Base-by-base conservation (phyloP, 2,888 invertebrate genomes). In the Phalangium opilio region DNA sequence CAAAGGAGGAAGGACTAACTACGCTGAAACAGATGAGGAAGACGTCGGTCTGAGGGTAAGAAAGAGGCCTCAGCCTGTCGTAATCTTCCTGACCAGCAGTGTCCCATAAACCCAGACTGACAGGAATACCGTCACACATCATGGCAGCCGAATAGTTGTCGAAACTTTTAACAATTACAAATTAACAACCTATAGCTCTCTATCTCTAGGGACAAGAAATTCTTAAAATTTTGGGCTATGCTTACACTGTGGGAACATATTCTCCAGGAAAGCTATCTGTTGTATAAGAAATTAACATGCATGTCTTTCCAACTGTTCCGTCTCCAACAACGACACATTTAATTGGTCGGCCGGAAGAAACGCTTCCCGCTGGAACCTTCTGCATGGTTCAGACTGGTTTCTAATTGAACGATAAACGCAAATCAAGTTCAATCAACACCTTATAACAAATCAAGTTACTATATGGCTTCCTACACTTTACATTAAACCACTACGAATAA, bases 11-110 rank as follows among this genome's bases (percentile, higher is more conserved):
- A 55, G 96, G 96, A 68, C 93, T 91, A 60, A 96, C 93, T 58
- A 98, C 91, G 71, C 93, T 93, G 75, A 93, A 98, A 75, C 96
- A 98, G 71, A 98, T 90, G 62, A 98, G 80, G 73, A 98, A 98
- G 56, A 98, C 96, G 72, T 98, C 96, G 57, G 96, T 98, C 77
- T 76, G 95, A 63, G 96, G 95, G 70, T 96, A 96, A 59, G 91
- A 91, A 55, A 96, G 74, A 38, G 96, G 95, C 60, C 95, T 76
- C 56, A 96, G 74, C 67, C 95, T 77, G 67, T 96, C 95, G 65
- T 96, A 96, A 66, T 93, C 91, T 70, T 93, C 91, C 70, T 96
- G 95, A 15, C 90, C 90, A 14, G 95, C 95, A 3, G 95, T 96
- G 70, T 96, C 96, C 96, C 96, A 96, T 43, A 96, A 72, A 14